A percentile compares a stretch with the other conserved stretches of the same genome.
Evolutionary conservation across 2,113 vertebrate genomes (phyloP).

Genomic region (Phycodurus eques): DNA sequence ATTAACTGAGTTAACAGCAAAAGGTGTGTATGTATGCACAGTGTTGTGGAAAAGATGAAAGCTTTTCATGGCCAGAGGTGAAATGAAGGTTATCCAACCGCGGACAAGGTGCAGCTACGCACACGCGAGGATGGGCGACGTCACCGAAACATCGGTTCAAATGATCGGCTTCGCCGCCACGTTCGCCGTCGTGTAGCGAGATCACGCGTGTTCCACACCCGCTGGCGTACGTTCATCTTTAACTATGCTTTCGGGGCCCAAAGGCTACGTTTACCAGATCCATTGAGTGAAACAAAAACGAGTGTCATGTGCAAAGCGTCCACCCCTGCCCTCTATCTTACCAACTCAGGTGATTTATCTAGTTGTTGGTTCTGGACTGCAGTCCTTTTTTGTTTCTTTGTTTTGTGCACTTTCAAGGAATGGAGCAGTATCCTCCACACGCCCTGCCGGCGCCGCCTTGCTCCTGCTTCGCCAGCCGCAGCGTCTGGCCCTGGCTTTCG

Average conservation of each 20-base stretch:
- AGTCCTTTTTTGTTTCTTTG: constrained; percentile 14
- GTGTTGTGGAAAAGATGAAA: constrained; percentile 9
- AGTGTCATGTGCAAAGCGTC: constrained; percentile 37
- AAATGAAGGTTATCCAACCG: neutral
- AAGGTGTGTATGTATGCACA: constrained; percentile 26
- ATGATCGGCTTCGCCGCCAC: neutral
- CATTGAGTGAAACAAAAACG: constrained; percentile 36
- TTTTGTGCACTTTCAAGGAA: constrained; percentile 75
- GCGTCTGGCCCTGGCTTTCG: constrained; percentile 82
- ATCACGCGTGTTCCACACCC: neutral
- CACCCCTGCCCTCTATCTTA: constrained; percentile 12
- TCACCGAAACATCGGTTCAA: neutral
- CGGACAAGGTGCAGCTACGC: neutral
- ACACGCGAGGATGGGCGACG: neutral
- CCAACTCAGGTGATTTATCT: constrained; percentile 1
- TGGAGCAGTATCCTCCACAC: constrained; percentile 87
- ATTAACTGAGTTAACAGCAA: neutral
- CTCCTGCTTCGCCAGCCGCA: constrained; percentile 78
- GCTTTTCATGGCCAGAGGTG: neutral
- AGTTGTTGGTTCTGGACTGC: constrained; percentile 31
- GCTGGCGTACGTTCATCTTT: constrained; percentile 26
- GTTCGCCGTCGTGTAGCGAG: neutral
- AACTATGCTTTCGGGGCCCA: constrained; percentile 27
- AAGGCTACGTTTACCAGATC: constrained; percentile 7
- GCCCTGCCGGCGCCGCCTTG: constrained; percentile 70